These are phyloP conservation scores for Tyrophagus putrescentiae DNA, from an alignment of 1,140 invertebrate species.

Conservation along the genomic window DNA sequence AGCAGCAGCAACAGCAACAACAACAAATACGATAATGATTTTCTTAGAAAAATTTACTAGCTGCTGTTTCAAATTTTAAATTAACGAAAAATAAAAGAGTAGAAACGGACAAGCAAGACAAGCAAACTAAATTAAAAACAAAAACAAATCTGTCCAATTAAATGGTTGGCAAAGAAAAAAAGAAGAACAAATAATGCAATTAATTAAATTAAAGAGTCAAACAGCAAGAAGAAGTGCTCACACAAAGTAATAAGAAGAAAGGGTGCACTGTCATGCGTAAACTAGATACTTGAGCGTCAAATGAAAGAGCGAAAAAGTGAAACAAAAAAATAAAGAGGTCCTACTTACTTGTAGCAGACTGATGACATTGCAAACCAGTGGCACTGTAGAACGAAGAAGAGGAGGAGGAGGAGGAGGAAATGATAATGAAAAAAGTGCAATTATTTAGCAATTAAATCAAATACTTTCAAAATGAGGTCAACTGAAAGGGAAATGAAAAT, in stretches of 20 bases:
- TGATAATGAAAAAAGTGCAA: not conserved
- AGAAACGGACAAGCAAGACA: not conserved
- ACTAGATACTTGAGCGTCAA: not conserved
- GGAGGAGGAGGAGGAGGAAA: not conserved
- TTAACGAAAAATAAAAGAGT: not conserved
- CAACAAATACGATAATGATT: no score
- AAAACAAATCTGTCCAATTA: no score
- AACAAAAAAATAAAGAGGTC: constrained; percentile 42
- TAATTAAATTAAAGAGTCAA: no score
- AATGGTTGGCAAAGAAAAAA: no score
- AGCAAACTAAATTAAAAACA: not conserved
- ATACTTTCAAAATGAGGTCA: not conserved
- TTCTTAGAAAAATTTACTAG: no score
- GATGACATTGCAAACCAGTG: constrained; percentile 20
- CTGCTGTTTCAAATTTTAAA: no score
- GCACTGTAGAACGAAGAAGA: constrained; percentile 6
- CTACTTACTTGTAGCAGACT: constrained; percentile 19
- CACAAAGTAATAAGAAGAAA: no score
- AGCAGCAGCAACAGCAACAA: no score
- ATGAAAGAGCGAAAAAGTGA: not conserved
- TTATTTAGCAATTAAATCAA: not conserved
- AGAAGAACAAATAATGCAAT: no score
- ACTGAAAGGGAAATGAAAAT: not conserved
- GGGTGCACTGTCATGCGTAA: no score
- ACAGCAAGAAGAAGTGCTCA: no score